These are phyloP conservation scores for Metaphire vulgaris DNA, from an alignment of 1,140 invertebrate species.

Conservation along the genomic window DNA sequence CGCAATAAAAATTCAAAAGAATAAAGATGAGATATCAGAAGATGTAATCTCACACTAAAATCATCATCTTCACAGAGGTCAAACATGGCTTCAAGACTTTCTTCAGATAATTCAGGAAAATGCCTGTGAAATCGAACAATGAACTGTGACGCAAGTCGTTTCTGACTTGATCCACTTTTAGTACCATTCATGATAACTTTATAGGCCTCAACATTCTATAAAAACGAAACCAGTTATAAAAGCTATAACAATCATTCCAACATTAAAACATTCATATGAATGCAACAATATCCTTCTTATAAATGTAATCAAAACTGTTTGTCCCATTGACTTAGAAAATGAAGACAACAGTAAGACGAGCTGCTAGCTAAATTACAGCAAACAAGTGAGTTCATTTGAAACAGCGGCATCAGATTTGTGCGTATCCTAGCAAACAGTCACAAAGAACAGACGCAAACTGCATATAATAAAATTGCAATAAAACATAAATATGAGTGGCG, in stretches of 20 bases:
- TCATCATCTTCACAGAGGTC: slow-evolving; percentile 95
- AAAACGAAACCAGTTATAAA: slow-evolving; percentile 35
- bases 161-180: slow-evolving; percentile 67
- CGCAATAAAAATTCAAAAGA: too few relatives aligned
- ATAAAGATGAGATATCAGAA: too few relatives aligned
- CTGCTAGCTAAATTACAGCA: too few relatives aligned
- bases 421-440: too few relatives aligned
- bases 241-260: neutral
- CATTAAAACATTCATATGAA: neutral
- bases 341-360: neutral
- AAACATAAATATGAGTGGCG: neutral
- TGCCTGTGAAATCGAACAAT: slow-evolving; percentile 88
- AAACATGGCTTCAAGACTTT: slow-evolving; percentile 82
- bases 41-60: slow-evolving; percentile 66
- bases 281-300: neutral
- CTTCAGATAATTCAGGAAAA: slow-evolving; percentile 75
- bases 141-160: slow-evolving; percentile 86
- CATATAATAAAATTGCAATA: neutral
- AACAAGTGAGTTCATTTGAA: too few relatives aligned
- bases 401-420: too few relatives aligned
- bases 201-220: slow-evolving; percentile 82
- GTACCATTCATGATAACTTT: slow-evolving; percentile 66
- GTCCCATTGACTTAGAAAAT: too few relatives aligned
- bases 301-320: neutral
- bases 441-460: too few relatives aligned